Conservation (phyloP, 35 echinoderm and acorn worm genomes). For the Apostichopus californicus region DNA sequence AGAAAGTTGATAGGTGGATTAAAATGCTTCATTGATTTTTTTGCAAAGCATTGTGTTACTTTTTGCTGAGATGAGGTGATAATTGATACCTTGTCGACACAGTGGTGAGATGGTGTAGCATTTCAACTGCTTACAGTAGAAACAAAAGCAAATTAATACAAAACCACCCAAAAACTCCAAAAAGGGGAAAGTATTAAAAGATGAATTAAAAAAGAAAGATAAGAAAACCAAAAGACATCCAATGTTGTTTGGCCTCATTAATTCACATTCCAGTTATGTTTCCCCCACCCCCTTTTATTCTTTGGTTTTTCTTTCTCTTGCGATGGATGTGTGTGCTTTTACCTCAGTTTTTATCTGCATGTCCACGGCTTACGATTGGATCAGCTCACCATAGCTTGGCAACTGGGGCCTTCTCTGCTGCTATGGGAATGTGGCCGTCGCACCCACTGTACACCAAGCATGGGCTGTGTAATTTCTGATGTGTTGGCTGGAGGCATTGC, state of each 20-base stretch:
- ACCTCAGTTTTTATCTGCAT: constrained; percentile 34
- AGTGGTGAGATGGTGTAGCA: too few relatives aligned
- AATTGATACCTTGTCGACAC: not conserved
- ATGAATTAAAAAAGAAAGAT: not conserved
- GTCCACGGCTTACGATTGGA: constrained; percentile 29
- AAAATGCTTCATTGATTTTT: too few relatives aligned
- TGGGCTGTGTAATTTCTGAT: constrained; percentile 16
- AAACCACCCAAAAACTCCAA: not conserved
- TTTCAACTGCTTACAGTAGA: too few relatives aligned
- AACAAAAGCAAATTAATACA: too few relatives aligned
- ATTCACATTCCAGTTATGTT: not conserved
- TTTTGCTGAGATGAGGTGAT: not conserved
- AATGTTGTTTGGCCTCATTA: not conserved
- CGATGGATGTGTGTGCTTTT: constrained; percentile 38
- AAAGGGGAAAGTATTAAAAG: not conserved
- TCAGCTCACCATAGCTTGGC: constrained; percentile 16
- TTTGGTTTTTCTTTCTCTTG: not conserved
- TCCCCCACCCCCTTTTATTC: not conserved
- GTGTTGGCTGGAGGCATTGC: constrained; percentile 37
- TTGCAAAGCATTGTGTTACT: not conserved
- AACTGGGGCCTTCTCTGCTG: not conserved
- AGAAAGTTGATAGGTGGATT: too few relatives aligned
- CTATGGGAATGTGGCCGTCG: constrained; percentile 18
- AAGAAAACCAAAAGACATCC: not conserved
- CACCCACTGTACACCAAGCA: constrained; percentile 41